phyloP scores from a whole-genome alignment of 2,888 invertebrate genomes.

The Dascillus cervinus region DNA sequence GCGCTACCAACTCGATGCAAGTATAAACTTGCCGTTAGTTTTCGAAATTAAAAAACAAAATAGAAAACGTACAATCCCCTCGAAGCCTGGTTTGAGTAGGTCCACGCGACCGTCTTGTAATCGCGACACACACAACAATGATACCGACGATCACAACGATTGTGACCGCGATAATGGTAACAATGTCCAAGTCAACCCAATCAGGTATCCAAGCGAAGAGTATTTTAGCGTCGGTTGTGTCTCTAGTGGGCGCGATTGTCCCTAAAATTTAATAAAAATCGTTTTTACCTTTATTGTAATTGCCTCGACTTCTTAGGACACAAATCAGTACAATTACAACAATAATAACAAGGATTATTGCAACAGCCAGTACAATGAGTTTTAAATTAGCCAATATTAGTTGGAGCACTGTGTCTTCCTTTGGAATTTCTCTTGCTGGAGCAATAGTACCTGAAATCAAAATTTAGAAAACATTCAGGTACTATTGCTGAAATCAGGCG shows the following conservation, averaged over 20 bases:
- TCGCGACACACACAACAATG: slow-evolving; percentile 82
- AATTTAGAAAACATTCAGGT: slow-evolving; percentile 34
- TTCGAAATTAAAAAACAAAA: no score
- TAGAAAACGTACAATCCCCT: slow-evolving; percentile 68
- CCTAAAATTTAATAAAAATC: slow-evolving; percentile 47
- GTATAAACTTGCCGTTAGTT: no score
- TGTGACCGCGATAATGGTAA: slow-evolving; percentile 82
- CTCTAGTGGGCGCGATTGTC: slow-evolving; percentile 70
- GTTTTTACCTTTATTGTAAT: slow-evolving; percentile 73
- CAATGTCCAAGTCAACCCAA: slow-evolving; percentile 85
- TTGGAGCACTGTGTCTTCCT: slow-evolving; percentile 73
- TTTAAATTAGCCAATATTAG: slow-evolving; percentile 84
- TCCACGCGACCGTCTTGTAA: slow-evolving; percentile 66
- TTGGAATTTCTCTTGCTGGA: slow-evolving; percentile 78
- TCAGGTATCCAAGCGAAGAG: slow-evolving; percentile 72
- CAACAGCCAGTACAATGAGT: slow-evolving; percentile 89
- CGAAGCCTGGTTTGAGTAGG: slow-evolving; percentile 66
- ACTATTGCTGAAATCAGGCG: slow-evolving; percentile 41
- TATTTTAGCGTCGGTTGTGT: slow-evolving; percentile 45
- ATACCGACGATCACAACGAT: slow-evolving; percentile 87
- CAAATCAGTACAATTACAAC: slow-evolving; percentile 90
- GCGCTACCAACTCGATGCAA: no score
- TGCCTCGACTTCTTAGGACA: slow-evolving; percentile 79
- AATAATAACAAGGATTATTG: slow-evolving; percentile 85
- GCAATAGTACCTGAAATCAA: slow-evolving; percentile 89